A percentile compares a stretch with the other conserved stretches of the same genome.
Evolutionary conservation across 2,113 vertebrate genomes (phyloP).

Genomic region (Choloepus hoffmanni): DNA sequence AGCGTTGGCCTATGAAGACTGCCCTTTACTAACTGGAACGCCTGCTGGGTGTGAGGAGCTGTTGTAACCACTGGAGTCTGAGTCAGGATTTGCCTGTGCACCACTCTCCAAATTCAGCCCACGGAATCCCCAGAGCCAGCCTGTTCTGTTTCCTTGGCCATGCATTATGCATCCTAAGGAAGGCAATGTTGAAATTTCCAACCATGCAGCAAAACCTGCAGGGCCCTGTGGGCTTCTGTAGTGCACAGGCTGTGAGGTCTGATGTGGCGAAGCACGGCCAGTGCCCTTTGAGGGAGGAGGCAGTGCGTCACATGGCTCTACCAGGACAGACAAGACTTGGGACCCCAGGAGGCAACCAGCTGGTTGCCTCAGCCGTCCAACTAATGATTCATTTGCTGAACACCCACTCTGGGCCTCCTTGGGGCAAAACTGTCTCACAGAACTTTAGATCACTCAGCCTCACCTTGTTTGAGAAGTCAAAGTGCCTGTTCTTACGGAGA

Average conservation of each 20-base stretch:
- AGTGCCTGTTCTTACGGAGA: conserved; percentile 41
- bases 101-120: neutral
- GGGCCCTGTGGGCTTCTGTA: rapidly evolving
- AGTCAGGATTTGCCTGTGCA: neutral
- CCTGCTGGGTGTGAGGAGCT: neutral
- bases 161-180: neutral
- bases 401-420: conserved; percentile 69
- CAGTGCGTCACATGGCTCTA: neutral
- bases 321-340: neutral
- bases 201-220: neutral
- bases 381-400: conserved; percentile 59
- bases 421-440: conserved; percentile 45
- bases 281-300: neutral
- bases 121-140: neutral
- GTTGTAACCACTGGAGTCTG: neutral
- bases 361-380: conserved; percentile 44
- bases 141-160: neutral
- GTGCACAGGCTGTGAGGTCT: neutral
- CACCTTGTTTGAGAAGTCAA: conserved; percentile 70
- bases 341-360: neutral
- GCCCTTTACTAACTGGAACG: neutral
- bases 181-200: neutral
- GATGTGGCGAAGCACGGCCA: rapidly evolving
- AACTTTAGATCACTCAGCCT: conserved; percentile 56
- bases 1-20: neutral